Base-by-base conservation (phyloP, 1,140 invertebrate genomes). In the Drosophila pandora region DNA sequence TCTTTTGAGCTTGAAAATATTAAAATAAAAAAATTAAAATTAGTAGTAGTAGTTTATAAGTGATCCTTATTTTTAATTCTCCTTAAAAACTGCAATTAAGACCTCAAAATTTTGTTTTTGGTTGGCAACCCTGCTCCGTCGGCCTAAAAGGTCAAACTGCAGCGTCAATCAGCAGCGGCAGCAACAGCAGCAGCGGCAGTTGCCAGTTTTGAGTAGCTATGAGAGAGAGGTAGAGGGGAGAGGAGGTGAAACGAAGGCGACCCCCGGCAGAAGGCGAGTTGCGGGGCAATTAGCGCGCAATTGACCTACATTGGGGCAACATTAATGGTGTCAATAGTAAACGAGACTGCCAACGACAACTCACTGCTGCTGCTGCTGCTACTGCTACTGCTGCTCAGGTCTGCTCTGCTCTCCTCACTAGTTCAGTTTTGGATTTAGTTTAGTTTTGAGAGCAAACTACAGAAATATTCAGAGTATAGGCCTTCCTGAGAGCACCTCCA, bases 271-370 rank as follows among this genome's bases (percentile, higher is more conserved):
- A 63, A 70, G 74, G 75, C 83, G 75, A 88, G 83, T 89, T 62
- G 84, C 83, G 84, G 84, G 83, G 84, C 83, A 88, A 88, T 88
- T 88, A 88, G 83, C 83, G 83, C 83, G 83, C 83, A 88, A 88
- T 88, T 88, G 83, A 88, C 83, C 83, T 89, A 88, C 84, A 88
- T 88, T 88, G 83, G 79, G 84, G 83, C 83, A 88, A 77, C 83
- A 83, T 88, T 88, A 88, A 88, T 88, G 83, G 83, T 88, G 83
- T 88, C 83, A 88, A 88, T 88, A 88, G 83, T 89, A 88, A 88
- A 88, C 83, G 83, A 84, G 79, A 88, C 83, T 88, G 79, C 78
- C 79, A 76, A 67, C 76, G 63, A 45, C 80, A 60, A 60, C 57
- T 60, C 63, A 17, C 54, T 68, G 50, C 60, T 39, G 21, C 63